These are phyloP conservation scores for Callospermophilus lateralis DNA, from an alignment of 2,113 vertebrate species.

Conservation along the genomic window DNA sequence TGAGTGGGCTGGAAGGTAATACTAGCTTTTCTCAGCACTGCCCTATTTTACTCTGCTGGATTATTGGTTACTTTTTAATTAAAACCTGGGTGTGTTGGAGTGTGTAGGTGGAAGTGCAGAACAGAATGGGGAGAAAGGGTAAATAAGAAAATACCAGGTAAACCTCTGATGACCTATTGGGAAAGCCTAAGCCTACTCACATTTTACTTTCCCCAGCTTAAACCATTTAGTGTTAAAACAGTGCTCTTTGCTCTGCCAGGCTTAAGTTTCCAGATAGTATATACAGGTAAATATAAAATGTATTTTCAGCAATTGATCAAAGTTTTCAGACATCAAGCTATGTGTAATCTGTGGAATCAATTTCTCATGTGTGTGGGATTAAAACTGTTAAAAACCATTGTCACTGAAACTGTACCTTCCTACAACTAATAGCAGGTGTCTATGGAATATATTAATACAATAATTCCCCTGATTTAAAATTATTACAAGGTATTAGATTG, in stretches of 20 bases:
- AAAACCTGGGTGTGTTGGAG: conserved; percentile 60
- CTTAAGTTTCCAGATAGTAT: conserved; percentile 24
- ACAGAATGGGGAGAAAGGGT: conserved; percentile 25
- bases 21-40: conserved; percentile 85
- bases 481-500: conserved; percentile 81
- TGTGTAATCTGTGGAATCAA: conserved; percentile 80
- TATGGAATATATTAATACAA: conserved; percentile 85
- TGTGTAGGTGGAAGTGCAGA: conserved; percentile 39
- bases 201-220: neutral
- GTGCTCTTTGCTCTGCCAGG: neutral
- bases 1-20: conserved; percentile 85
- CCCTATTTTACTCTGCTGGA: conserved; percentile 73
- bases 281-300: conserved; percentile 2
- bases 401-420: conserved; percentile 86
- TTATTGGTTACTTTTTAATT: conserved; percentile 67
- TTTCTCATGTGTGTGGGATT: conserved; percentile 88
- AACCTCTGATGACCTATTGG: conserved; percentile 51
- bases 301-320: conserved; percentile 74
- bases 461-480: conserved; percentile 83
- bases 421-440: conserved; percentile 84
- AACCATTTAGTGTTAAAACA: neutral
- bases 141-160: conserved; percentile 72
- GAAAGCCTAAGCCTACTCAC: conserved; percentile 76
- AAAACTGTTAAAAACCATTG: conserved; percentile 82
- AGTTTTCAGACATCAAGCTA: conserved; percentile 68